phyloP scores from a whole-genome alignment of 2,797 vertebrate species.

The Tragelaphus oryx region DNA sequence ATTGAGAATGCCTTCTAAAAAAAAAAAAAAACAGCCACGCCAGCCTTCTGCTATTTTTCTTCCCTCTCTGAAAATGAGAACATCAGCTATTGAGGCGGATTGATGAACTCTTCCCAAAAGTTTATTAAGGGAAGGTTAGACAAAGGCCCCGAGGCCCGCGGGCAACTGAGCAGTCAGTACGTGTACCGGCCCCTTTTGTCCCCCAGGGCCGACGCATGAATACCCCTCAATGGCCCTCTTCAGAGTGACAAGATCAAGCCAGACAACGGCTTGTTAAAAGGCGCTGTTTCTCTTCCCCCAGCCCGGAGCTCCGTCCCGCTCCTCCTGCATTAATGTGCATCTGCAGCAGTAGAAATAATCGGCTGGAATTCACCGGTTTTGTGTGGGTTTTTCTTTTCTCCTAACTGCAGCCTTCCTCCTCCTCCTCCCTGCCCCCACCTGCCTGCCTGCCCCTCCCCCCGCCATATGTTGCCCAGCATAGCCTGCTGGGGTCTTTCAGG shows the following conservation, averaged over 20 bases:
- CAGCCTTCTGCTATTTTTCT: conserved; percentile 90
- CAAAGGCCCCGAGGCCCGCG: conserved; percentile 89
- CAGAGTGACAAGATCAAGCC: conserved; percentile 96
- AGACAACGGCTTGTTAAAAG: conserved; percentile 95
- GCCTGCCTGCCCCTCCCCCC: conserved; percentile 45
- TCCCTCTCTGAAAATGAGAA: conserved; percentile 89
- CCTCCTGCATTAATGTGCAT: conserved; percentile 93
- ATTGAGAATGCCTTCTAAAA: conserved; percentile 82
- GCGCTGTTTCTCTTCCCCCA: conserved; percentile 80
- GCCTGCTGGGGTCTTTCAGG: conserved; percentile 34
- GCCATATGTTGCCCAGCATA: conserved; percentile 79
- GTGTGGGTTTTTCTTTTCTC: conserved; percentile 78
- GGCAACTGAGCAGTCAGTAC: conserved; percentile 92
- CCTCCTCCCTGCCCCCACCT: conserved; percentile 51
- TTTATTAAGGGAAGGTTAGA: conserved; percentile 95
- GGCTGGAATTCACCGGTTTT: conserved; percentile 81
- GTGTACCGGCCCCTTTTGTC: conserved; percentile 94
- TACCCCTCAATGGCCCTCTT: conserved; percentile 95
- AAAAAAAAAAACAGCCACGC: conserved; percentile 73
- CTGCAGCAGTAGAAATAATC: conserved; percentile 89
- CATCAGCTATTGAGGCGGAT: conserved; percentile 90
- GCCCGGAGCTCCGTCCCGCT: conserved; percentile 82
- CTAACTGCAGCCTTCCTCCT: conserved; percentile 71
- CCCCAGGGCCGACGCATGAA: conserved; percentile 93
- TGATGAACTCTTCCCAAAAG: conserved; percentile 99